Evolutionary conservation across 2,797 vertebrate genomes (phyloP).

Genomic region (Manis crassicaudata): DNA sequence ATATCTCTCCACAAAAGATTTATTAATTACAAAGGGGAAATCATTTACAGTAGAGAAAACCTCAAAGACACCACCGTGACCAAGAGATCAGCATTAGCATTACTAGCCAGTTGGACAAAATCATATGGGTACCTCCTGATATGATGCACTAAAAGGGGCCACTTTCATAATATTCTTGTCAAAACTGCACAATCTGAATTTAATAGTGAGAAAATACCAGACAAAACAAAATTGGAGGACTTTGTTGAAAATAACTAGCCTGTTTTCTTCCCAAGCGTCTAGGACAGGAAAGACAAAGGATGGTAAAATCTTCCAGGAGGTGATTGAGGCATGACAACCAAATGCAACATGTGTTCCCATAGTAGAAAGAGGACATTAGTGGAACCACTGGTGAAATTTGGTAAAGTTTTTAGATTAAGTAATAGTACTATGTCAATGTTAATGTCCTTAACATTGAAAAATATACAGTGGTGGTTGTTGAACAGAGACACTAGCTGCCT

Average conservation of each 20-base stretch:
- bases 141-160: neutral
- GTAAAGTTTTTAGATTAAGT: neutral
- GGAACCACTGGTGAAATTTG: neutral
- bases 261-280: neutral
- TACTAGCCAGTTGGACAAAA: neutral
- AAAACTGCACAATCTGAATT: neutral
- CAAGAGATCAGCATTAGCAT: neutral
- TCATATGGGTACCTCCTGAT: neutral
- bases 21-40: neutral
- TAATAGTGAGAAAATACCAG: neutral
- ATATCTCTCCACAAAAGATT: neutral
- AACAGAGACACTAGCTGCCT: neutral
- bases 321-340: neutral
- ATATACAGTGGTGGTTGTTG: neutral
- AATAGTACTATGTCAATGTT: neutral
- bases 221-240: neutral
- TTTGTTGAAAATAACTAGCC: neutral
- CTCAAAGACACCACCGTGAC: neutral
- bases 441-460: neutral
- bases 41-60: neutral
- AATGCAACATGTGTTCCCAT: neutral
- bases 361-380: neutral
- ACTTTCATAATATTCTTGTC: neutral
- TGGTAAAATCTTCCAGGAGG: neutral
- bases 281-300: neutral